A percentile compares a stretch with the other conserved stretches of the same genome.
Conservation (phyloP, 2,888 invertebrate genomes). For the Belgica antarctica region DNA sequence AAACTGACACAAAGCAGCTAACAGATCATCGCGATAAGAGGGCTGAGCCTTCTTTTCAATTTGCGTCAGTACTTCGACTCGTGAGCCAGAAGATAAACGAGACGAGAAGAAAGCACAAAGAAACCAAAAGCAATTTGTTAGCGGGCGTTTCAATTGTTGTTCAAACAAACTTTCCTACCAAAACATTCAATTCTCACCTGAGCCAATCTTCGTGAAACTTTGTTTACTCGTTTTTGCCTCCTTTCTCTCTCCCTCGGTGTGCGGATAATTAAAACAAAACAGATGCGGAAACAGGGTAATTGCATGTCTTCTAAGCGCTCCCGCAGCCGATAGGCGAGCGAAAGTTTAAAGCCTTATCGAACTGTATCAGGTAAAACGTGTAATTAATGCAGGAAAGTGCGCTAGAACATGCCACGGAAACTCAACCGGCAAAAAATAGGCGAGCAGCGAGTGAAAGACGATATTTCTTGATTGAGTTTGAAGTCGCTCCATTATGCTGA, state of each 20-base stretch:
- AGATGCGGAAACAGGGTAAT: conserved; percentile 26
- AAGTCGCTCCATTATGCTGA: neutral
- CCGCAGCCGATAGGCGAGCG: neutral
- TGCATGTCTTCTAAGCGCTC: conserved; percentile 7
- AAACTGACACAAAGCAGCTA: neutral
- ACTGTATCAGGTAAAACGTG: neutral
- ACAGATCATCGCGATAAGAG: conserved; percentile 12
- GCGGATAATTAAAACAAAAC: neutral
- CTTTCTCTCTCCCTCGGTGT: neutral
- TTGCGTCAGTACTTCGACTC: conserved; percentile 15
- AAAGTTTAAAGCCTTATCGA: conserved; percentile 17
- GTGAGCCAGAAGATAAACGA: neutral
- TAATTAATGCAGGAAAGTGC: conserved; percentile 13
- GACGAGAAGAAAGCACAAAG: neutral
- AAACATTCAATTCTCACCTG: conserved; percentile 4
- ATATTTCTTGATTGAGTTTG: neutral
- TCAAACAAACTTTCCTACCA: neutral
- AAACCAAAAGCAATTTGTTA: too few relatives aligned
- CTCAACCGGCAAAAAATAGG: too few relatives aligned
- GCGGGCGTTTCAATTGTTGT: too few relatives aligned
- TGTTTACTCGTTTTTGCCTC: neutral
- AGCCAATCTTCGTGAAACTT: neutral
- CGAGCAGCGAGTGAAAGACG: conserved; percentile 4
- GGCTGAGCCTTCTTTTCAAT: neutral
- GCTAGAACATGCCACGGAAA: conserved; percentile 1